Conservation (phyloP, 2,113 vertebrate species). For the Mesocricetus auratus region DNA sequence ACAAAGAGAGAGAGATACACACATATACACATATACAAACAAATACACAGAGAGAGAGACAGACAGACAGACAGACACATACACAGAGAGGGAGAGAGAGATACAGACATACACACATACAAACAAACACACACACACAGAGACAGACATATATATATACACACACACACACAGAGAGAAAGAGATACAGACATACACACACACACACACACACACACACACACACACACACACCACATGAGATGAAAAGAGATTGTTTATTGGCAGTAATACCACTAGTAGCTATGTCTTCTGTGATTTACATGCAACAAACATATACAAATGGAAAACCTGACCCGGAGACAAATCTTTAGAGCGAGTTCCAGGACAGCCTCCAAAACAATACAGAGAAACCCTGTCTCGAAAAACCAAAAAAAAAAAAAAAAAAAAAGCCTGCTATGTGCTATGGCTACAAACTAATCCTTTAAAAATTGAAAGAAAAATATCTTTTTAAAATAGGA, state of each 20-base stretch:
- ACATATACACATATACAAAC: background rate
- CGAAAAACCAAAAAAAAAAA: too few relatives aligned
- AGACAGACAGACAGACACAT: too few relatives aligned
- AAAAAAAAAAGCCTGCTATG: background rate
- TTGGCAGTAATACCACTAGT: constrained; percentile 17
- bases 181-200: too few relatives aligned
- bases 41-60: background rate
- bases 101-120: too few relatives aligned
- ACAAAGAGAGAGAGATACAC: too few relatives aligned
- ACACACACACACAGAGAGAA: background rate
- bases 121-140: too few relatives aligned
- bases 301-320: constrained; percentile 43
- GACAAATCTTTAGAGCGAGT: background rate
- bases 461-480: background rate
- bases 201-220: too few relatives aligned
- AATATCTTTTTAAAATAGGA: constrained; percentile 24
- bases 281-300: constrained; percentile 37
- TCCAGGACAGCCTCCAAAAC: too few relatives aligned
- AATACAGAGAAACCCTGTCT: too few relatives aligned
- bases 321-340: constrained; percentile 1
- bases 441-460: background rate
- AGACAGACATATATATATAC: background rate
- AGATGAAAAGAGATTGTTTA: background rate
- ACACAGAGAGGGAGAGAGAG: too few relatives aligned
- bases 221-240: background rate